Base-by-base conservation (phyloP, 2,113 vertebrate species). In the Drymodes brunneopygia region DNA sequence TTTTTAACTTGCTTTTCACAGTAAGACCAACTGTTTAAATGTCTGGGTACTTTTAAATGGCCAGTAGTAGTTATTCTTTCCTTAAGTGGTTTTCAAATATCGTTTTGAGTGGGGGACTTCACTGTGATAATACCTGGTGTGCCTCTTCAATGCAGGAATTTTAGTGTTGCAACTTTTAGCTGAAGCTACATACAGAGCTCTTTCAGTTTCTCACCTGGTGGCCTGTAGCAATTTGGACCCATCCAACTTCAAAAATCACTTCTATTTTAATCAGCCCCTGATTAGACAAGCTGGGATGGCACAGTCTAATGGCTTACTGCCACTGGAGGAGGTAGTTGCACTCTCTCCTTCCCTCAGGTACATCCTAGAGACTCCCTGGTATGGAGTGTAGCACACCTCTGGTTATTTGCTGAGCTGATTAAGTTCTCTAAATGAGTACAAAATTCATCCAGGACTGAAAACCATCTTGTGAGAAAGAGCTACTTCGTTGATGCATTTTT, bases 71-170 rank as follows among this genome's bases (percentile, higher is more conserved):
- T 84, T 92, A 56, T 51, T 81, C 45, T 75, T 92, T 81, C 56
- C 57, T 61, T 88, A 78, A 96, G 58, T 73, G 50, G 11, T 61
- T 94, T 87, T 84, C 70, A 92, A 90, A 95, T 79, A 77, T 22
- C 1, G 0, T 35, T 93, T 83, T 79, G 66, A 78, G 64, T 36
- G 73, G 40, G 28, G 61, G 42, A 60, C 67, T 88, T 96, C 28
- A 28, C 27, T 83, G 64, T 47, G 62, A 85, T 47, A 70, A 82
- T 70, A 77, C 84, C 78, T 82, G 42, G 5, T 83, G 36, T 86
- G 66, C 47, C 45, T 84, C 44, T 84, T 91, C 88, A 77, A 10
- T 82, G 38, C 38, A 64, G 38, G 40, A 81, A 94, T 92, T 81
- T 90, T 38, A 50, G 1, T 36, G 23, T 87, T 88, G 56, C 38